Conservation (phyloP, 2,888 invertebrate species). For the Acholoe squamosa region DNA sequence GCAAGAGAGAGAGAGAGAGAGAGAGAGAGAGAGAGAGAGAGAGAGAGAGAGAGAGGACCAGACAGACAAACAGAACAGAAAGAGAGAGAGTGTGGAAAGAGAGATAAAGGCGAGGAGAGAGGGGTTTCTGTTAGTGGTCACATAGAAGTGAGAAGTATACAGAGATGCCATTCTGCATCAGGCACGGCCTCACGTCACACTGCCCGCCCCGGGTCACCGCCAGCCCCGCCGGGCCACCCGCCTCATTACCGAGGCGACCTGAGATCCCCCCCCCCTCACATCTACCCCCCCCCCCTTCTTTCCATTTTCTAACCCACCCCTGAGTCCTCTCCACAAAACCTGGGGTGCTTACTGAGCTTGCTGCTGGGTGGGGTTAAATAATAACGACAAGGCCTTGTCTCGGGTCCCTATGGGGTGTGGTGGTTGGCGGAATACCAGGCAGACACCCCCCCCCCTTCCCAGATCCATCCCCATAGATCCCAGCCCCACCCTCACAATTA, state of each 20-base stretch:
- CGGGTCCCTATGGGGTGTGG: not conserved
- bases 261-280: not conserved
- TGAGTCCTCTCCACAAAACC: not conserved
- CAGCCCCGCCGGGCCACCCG: not conserved
- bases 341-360: not conserved
- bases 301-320: not conserved
- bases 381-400: slow-evolving; percentile 12
- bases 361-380: not conserved
- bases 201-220: not conserved
- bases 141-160: no score
- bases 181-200: slow-evolving; percentile 6
- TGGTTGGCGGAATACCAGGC: not conserved
- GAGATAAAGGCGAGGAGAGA: no score
- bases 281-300: not conserved
- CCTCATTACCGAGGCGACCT: not conserved
- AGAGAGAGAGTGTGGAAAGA: no score
- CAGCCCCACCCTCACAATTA: slow-evolving; percentile 13
- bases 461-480: not conserved
- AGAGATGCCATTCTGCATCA: not conserved
- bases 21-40: no score
- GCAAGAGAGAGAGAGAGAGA: no score
- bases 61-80: no score
- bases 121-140: no score
- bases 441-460: not conserved
- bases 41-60: no score